phyloP scores from a whole-genome alignment of 2,888 invertebrate genomes.

The Drosophila mercatorum region DNA sequence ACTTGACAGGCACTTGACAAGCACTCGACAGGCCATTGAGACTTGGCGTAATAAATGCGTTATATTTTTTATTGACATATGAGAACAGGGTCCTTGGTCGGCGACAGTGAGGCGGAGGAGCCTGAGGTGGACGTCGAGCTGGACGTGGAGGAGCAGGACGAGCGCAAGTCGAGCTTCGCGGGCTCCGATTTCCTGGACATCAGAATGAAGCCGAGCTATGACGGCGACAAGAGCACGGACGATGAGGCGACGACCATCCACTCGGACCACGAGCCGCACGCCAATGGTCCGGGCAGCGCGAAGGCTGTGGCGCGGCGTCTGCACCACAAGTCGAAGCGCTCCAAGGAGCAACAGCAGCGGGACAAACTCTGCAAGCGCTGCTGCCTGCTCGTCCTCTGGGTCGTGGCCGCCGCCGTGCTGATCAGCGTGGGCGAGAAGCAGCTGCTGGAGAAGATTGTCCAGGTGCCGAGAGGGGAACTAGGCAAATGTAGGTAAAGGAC shows the following conservation, averaged over 20 bases:
- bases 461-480: constrained; percentile 74
- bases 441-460: constrained; percentile 80
- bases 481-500: constrained; percentile 73
- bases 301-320: constrained; percentile 58
- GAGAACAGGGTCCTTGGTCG: constrained; percentile 63
- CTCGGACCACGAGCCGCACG: constrained; percentile 73
- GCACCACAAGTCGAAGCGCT: constrained; percentile 71
- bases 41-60: constrained; percentile 20
- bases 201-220: constrained; percentile 34
- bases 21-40: constrained; percentile 23
- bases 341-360: constrained; percentile 64
- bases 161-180: constrained; percentile 54
- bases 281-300: constrained; percentile 61
- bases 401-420: constrained; percentile 76
- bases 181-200: constrained; percentile 70
- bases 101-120: constrained; percentile 62
- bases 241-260: constrained; percentile 77
- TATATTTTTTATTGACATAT: constrained; percentile 31
- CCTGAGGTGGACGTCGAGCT: constrained; percentile 16
- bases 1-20: constrained; percentile 38
- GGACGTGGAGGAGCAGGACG: constrained; percentile 48
- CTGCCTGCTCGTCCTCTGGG: constrained; percentile 81
- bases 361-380: constrained; percentile 73
- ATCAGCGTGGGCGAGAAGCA: constrained; percentile 82
- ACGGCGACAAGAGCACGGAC: constrained; percentile 69